Conservation (phyloP, 2,113 vertebrate genomes). For the Varanus salvator region DNA sequence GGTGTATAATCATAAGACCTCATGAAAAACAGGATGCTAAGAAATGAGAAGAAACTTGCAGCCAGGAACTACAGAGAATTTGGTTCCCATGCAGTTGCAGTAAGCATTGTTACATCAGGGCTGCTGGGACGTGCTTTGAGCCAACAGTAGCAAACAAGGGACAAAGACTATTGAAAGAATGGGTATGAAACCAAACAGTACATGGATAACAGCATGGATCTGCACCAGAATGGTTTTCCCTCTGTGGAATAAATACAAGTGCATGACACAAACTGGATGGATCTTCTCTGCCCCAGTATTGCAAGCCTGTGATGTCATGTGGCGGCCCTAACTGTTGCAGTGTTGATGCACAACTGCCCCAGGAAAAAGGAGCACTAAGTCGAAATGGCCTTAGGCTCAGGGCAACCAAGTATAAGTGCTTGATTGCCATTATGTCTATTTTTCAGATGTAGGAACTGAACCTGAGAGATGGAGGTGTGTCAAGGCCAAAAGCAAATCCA, state of each 20-base stretch:
- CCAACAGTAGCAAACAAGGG: neutral
- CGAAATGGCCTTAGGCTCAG: neutral
- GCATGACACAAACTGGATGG: neutral
- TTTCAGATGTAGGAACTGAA: neutral
- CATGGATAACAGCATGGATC: neutral
- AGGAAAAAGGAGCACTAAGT: neutral
- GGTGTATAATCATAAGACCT: too few species aligned
- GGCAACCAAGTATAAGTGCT: neutral
- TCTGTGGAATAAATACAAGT: neutral
- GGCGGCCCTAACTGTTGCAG: neutral
- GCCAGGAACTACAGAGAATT: too few species aligned
- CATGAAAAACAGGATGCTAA: too few species aligned
- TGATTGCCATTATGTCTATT: neutral
- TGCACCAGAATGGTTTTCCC: neutral
- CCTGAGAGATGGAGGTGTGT: neutral
- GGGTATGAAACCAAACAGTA: neutral
- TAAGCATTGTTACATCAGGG: neutral
- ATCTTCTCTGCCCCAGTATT: too few species aligned
- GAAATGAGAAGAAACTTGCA: too few species aligned
- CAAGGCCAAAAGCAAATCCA: neutral
- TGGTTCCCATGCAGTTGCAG: too few species aligned
- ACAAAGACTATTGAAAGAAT: neutral
- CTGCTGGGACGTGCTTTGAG: neutral
- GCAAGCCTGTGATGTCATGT: neutral
- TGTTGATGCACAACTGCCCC: neutral